phyloP scores from a whole-genome alignment of 2,113 vertebrate genomes.

The Notarius lentiginosus region DNA sequence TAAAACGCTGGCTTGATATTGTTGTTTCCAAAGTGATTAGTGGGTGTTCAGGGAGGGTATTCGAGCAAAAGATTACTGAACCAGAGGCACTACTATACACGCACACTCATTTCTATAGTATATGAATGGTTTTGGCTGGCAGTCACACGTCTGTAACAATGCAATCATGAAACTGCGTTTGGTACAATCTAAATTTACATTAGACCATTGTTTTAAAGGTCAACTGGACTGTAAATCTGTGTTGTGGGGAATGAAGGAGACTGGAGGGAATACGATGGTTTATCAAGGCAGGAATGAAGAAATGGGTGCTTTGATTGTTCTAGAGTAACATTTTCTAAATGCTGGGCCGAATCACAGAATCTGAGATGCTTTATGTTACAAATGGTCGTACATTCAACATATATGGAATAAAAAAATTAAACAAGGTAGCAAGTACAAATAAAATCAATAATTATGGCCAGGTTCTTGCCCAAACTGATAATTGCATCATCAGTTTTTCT shows the following conservation, averaged over 20 bases:
- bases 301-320: neutral
- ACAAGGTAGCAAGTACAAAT: neutral
- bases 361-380: neutral
- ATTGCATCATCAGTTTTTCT: no score
- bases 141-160: neutral
- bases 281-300: neutral
- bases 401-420: neutral
- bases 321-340: neutral
- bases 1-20: conserved; percentile 21
- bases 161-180: neutral
- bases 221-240: neutral
- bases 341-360: neutral
- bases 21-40: conserved; percentile 22
- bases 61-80: neutral
- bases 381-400: neutral
- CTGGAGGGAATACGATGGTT: neutral
- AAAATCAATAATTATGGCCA: neutral
- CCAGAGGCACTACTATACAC: neutral
- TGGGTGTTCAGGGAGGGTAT: neutral
- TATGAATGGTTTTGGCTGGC: neutral
- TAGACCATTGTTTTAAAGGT: conserved; percentile 17
- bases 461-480: no score
- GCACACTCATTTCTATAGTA: neutral
- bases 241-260: neutral
- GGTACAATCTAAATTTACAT: neutral